A percentile compares a stretch with the other conserved stretches of the same genome.
Evolutionary conservation across 2,888 invertebrate genomes (phyloP).

Genomic region (Aricia artaxerxes): DNA sequence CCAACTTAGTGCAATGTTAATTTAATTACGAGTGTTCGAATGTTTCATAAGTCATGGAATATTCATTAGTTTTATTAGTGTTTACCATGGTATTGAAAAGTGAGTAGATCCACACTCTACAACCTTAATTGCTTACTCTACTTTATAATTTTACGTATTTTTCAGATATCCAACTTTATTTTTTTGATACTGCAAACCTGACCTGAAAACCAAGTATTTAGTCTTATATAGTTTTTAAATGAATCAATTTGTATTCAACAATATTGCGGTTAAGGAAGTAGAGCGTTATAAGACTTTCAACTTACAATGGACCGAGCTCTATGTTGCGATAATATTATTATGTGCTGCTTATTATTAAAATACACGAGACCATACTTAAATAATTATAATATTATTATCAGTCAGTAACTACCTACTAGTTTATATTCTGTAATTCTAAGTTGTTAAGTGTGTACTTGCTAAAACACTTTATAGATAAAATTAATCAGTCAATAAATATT

Average conservation of each 20-base stretch:
- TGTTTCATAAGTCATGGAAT: constrained; percentile 59
- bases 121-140: background rate
- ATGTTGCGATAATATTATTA: background rate
- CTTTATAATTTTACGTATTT: background rate
- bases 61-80: constrained; percentile 54
- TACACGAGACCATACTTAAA: no score
- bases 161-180: background rate
- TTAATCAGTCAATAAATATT: no score
- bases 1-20: constrained; percentile 33
- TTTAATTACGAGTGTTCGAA: constrained; percentile 20
- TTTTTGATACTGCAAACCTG: background rate
- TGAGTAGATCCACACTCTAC: constrained; percentile 52
- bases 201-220: constrained; percentile 17
- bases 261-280: constrained; percentile 23
- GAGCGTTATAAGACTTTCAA: background rate
- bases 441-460: background rate
- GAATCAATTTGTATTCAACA: constrained; percentile 38
- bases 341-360: background rate
- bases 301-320: background rate
- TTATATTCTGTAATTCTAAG: background rate
- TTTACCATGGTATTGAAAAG: constrained; percentile 63
- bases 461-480: background rate
- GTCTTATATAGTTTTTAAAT: constrained; percentile 19
- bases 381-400: no score
- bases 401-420: background rate